A percentile compares a stretch with the other conserved stretches of the same genome.
These are phyloP conservation scores for Pedionomus torquatus DNA, from an alignment of 2,113 vertebrate species.

Conservation along the genomic window DNA sequence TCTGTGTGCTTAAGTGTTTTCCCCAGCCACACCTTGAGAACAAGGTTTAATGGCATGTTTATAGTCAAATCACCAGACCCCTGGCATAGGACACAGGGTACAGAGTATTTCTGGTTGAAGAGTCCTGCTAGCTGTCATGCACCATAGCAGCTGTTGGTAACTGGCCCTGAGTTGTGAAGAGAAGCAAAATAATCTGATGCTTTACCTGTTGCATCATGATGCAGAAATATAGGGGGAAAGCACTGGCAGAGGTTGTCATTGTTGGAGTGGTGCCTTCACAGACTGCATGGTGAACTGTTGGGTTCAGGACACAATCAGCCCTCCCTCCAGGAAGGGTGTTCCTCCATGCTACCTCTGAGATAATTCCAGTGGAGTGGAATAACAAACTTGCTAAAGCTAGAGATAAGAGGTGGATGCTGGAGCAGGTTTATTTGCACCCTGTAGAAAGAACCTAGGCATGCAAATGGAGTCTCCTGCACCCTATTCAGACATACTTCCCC, in stretches of 20 bases:
- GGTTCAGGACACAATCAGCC: neutral
- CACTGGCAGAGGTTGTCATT: neutral
- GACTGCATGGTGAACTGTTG: neutral
- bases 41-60: fast-evolving
- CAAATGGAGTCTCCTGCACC: neutral
- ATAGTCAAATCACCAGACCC: neutral
- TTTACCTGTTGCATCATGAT: neutral
- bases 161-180: neutral
- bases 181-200: neutral
- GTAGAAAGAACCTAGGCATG: neutral
- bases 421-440: neutral
- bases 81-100: neutral
- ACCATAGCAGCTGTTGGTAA: neutral
- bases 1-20: neutral
- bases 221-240: fast-evolving
- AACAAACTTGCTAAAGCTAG: neutral
- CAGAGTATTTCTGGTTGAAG: neutral
- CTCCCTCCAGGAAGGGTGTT: neutral
- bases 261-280: neutral
- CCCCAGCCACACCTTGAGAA: neutral
- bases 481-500: neutral
- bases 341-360: neutral
- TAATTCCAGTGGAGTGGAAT: neutral
- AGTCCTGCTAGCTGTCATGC: neutral
- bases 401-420: neutral